A percentile compares a stretch with the other conserved stretches of the same genome.
These are phyloP conservation scores for Rhyacichthys aspro DNA, from an alignment of 2,797 vertebrate species.

Conservation along the genomic window DNA sequence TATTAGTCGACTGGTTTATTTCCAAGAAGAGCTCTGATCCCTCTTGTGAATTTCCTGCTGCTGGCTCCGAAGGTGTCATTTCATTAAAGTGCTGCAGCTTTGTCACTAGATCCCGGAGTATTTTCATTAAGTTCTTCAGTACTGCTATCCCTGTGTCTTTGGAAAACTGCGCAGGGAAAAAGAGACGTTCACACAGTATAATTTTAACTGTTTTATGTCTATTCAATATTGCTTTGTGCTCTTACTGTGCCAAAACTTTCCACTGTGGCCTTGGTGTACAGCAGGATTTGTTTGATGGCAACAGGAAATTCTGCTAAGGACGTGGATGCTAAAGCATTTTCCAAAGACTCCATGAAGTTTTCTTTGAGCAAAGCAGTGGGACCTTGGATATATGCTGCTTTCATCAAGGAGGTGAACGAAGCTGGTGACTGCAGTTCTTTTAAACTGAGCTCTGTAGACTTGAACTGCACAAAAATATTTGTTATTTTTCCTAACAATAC, in stretches of 20 bases:
- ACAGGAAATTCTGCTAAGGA: conserved; percentile 69
- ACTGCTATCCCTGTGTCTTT: conserved; percentile 56
- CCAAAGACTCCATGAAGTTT: conserved; percentile 63
- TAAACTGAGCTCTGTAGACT: conserved; percentile 25
- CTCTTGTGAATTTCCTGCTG: conserved; percentile 36
- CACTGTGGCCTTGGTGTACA: conserved; percentile 87
- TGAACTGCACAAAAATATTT: conserved; percentile 70
- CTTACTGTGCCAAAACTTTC: conserved; percentile 85
- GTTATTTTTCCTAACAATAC: not conserved
- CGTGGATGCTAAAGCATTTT: conserved; percentile 62
- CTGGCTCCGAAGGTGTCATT: conserved; percentile 37
- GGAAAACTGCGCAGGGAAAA: conserved; percentile 61
- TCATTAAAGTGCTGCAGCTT: conserved; percentile 68
- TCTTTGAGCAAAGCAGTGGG: conserved; percentile 64
- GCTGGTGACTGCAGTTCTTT: conserved; percentile 7
- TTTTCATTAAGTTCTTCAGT: conserved; percentile 76
- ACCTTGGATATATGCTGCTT: conserved; percentile 76
- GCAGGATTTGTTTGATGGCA: conserved; percentile 84
- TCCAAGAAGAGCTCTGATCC: conserved; percentile 84
- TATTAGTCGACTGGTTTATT: conserved; percentile 47
- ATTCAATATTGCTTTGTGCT: not conserved
- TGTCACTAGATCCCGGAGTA: conserved; percentile 78
- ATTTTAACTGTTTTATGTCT: not conserved
- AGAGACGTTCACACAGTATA: not conserved
- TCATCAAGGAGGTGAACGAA: conserved; percentile 79